These are phyloP conservation scores for Catostomus latipinnis DNA, from an alignment of 2,797 vertebrate species.

Conservation along the genomic window DNA sequence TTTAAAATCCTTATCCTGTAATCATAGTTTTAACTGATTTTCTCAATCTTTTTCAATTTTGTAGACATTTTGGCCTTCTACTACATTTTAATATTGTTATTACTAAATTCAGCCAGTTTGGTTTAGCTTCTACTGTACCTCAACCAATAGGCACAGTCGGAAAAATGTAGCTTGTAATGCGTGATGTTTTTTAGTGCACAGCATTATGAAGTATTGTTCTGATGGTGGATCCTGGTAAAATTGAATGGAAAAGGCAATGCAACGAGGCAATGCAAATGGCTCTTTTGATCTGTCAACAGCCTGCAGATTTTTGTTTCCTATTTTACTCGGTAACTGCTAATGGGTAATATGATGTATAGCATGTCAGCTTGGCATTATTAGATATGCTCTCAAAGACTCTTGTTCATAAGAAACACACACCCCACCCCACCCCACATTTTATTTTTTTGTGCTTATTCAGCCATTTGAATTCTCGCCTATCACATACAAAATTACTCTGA, in stretches of 20 bases:
- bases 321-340: conserved; percentile 77
- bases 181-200: conserved; percentile 20
- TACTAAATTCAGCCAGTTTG: conserved; percentile 10
- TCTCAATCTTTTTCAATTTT: background rate
- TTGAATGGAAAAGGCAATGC: conserved; percentile 68
- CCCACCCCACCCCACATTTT: too few relatives aligned
- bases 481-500: conserved; percentile 90
- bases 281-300: conserved; percentile 72
- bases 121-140: background rate
- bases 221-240: conserved; percentile 51
- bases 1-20: too few relatives aligned
- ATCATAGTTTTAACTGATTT: background rate
- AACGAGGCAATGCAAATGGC: conserved; percentile 68
- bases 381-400: conserved; percentile 80
- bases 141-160: conserved; percentile 49
- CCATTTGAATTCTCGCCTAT: conserved; percentile 91
- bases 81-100: background rate
- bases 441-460: conserved; percentile 92
- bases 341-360: conserved; percentile 90
- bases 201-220: conserved; percentile 54
- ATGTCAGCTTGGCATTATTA: conserved; percentile 86
- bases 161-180: conserved; percentile 17
- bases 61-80: background rate
- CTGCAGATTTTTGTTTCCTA: conserved; percentile 68
- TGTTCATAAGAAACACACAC: conserved; percentile 73